Conservation (phyloP, 2,888 invertebrate genomes). For the Mimachlamys varia region DNA sequence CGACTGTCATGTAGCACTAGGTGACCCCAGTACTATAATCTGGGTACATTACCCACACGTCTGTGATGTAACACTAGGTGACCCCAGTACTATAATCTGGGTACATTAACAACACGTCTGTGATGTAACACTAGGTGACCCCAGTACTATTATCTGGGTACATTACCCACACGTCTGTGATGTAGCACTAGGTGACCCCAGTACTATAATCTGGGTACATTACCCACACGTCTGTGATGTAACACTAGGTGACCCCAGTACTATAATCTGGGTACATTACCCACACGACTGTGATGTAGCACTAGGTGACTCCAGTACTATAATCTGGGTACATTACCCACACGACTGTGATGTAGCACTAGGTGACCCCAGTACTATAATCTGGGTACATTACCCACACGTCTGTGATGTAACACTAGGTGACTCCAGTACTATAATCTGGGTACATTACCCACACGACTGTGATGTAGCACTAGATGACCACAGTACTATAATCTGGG, state of each 20-base stretch:
- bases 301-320: too few species aligned
- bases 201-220: too few species aligned
- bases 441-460: background rate
- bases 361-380: too few species aligned
- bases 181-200: background rate
- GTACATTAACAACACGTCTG: background rate
- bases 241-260: background rate
- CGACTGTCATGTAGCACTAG: background rate
- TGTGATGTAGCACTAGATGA: background rate
- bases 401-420: background rate
- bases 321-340: background rate
- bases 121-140: background rate
- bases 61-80: background rate
- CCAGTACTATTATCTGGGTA: too few species aligned
- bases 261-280: too few species aligned
- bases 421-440: too few species aligned
- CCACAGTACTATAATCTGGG: too few species aligned
- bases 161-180: background rate
- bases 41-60: background rate
- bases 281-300: background rate
- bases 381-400: background rate
- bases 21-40: too few species aligned
- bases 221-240: background rate
- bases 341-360: background rate
- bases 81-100: too few species aligned